Evolutionary conservation across 2,113 vertebrate genomes (phyloP).

Genomic region (Gymnobelideus leadbeateri): DNA sequence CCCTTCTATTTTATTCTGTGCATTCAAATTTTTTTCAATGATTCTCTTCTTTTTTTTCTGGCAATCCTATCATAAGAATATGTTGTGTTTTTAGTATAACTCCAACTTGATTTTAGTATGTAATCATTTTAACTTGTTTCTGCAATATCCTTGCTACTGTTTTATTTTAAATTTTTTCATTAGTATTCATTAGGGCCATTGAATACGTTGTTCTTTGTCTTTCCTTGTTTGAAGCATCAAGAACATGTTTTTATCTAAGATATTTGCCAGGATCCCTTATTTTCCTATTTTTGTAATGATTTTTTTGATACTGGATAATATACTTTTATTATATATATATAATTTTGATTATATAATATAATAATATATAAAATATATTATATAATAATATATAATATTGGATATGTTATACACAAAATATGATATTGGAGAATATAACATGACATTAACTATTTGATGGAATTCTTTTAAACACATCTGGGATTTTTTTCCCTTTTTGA

Average conservation of each 20-base stretch:
- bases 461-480: neutral
- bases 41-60: neutral
- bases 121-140: neutral
- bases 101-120: neutral
- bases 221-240: neutral
- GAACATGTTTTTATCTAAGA: neutral
- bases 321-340: too few relatives aligned
- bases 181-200: neutral
- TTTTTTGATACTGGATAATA: neutral
- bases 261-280: neutral
- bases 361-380: too few relatives aligned
- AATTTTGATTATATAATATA: too few relatives aligned
- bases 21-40: neutral
- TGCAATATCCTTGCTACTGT: neutral
- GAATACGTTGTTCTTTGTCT: neutral
- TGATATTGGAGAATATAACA: too few relatives aligned
- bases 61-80: neutral
- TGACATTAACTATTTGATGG: neutral
- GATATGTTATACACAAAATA: too few relatives aligned
- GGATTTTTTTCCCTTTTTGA: neutral
- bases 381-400: too few relatives aligned
- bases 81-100: neutral
- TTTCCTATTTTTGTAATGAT: neutral
- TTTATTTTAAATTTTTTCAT: neutral
- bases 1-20: neutral